Evolutionary conservation across 2,797 vertebrate genomes (phyloP).

Genomic region (Galagoides demidoff): DNA sequence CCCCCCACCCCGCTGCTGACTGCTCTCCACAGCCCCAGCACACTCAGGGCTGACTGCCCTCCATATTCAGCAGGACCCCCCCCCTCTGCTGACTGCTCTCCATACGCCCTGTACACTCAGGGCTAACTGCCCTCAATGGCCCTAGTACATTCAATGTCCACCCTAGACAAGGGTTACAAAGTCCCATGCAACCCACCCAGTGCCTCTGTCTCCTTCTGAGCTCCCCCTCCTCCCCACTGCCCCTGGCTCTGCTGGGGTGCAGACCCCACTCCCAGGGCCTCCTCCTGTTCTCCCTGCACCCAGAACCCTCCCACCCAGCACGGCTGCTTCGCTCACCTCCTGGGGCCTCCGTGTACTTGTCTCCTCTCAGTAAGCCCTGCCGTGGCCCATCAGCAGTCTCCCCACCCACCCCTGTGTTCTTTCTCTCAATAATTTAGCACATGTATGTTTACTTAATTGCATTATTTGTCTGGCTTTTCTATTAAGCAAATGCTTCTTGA

Average conservation of each 20-base stretch:
- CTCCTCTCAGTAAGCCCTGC: background rate
- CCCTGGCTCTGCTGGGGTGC: background rate
- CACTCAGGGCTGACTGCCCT: no score
- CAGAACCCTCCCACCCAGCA: fast-evolving
- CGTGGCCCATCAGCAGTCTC: fast-evolving
- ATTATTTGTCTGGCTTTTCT: background rate
- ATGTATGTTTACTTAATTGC: background rate
- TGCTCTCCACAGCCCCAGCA: no score
- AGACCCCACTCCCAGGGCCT: background rate
- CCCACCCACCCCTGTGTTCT: background rate
- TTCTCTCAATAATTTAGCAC: background rate
- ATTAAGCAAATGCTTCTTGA: background rate
- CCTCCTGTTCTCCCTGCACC: background rate
- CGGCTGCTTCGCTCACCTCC: background rate
- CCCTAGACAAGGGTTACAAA: background rate
- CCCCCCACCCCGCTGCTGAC: no score
- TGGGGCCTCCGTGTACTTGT: background rate
- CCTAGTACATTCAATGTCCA: fast-evolving
- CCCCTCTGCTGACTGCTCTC: background rate
- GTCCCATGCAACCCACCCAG: fast-evolving
- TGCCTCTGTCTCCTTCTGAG: background rate
- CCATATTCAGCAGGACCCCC: fast-evolving
- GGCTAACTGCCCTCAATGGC: background rate
- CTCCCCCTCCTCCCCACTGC: fast-evolving
- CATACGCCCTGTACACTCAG: fast-evolving